These are phyloP conservation scores for Gobius niger DNA, from an alignment of 2,113 vertebrate species.

Conservation along the genomic window DNA sequence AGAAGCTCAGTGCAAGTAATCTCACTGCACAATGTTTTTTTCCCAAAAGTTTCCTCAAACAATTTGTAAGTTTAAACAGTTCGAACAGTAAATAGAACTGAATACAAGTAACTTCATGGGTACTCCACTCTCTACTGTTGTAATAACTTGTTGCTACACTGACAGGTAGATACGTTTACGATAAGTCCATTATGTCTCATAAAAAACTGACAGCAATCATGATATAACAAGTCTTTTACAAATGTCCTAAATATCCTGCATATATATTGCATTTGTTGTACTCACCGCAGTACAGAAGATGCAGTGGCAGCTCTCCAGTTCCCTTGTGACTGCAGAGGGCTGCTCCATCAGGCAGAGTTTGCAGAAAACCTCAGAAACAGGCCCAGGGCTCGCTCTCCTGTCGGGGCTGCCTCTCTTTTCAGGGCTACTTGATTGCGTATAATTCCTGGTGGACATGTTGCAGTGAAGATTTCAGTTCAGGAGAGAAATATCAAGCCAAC, in stretches of 20 bases:
- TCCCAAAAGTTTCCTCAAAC: conserved; percentile 38
- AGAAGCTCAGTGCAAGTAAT: conserved; percentile 13
- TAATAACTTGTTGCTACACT: too few relatives aligned
- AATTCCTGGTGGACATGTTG: conserved; percentile 74
- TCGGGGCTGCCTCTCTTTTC: background rate
- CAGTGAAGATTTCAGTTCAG: background rate
- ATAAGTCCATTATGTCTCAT: too few relatives aligned
- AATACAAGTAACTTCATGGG: background rate
- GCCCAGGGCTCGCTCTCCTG: conserved; percentile 23
- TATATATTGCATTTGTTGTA: background rate
- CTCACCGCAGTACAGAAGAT: conserved; percentile 88
- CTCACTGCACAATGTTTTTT: conserved; percentile 18
- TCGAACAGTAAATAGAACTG: too few relatives aligned
- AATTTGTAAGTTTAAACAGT: background rate
- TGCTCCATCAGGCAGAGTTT: conserved; percentile 91
- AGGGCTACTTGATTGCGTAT: conserved; percentile 13
- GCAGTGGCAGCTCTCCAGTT: conserved; percentile 86
- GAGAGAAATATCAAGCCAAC: conserved; percentile 24
- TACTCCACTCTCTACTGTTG: too few relatives aligned
- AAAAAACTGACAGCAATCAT: too few relatives aligned
- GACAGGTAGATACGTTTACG: too few relatives aligned
- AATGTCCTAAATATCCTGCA: too few relatives aligned
- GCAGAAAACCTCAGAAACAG: conserved; percentile 79
- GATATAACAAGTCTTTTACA: too few relatives aligned
- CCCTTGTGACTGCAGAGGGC: conserved; percentile 79